Evolutionary conservation across 2,888 invertebrate species (phyloP).

Genomic region (Cosmopolites sordidus): DNA sequence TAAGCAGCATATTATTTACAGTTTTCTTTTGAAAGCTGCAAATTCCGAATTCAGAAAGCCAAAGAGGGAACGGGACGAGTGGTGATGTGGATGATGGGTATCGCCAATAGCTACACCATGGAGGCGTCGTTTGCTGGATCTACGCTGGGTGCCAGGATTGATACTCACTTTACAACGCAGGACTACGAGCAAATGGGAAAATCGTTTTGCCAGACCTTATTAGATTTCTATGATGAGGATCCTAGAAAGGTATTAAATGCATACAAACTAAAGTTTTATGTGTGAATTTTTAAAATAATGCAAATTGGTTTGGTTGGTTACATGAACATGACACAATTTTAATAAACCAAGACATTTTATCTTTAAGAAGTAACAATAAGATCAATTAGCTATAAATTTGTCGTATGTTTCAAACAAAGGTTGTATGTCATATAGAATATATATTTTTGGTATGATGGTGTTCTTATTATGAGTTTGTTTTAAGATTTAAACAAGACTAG

Average conservation of each 20-base stretch:
- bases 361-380: too few relatives aligned
- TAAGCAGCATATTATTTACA: slow-evolving; percentile 48
- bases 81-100: slow-evolving; percentile 93
- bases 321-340: too few relatives aligned
- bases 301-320: too few relatives aligned
- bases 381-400: too few relatives aligned
- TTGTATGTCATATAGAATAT: too few relatives aligned
- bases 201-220: slow-evolving; percentile 86
- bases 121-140: slow-evolving; percentile 94
- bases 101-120: slow-evolving; percentile 91
- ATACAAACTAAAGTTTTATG: too few relatives aligned
- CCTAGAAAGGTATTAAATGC: slow-evolving; percentile 66
- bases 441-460: too few relatives aligned
- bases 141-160: slow-evolving; percentile 71
- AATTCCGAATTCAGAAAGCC: slow-evolving; percentile 87
- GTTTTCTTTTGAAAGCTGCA: slow-evolving; percentile 93
- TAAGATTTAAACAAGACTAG: too few relatives aligned
- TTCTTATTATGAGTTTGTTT: too few relatives aligned
- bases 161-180: slow-evolving; percentile 77
- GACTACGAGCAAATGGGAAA: slow-evolving; percentile 81
- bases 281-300: too few relatives aligned
- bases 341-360: too few relatives aligned
- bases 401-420: too few relatives aligned
- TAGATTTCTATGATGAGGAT: slow-evolving; percentile 86
- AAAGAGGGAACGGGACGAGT: slow-evolving; percentile 94